phyloP scores from a whole-genome alignment of 2,888 invertebrate species.

The Drosophila pegasa region DNA sequence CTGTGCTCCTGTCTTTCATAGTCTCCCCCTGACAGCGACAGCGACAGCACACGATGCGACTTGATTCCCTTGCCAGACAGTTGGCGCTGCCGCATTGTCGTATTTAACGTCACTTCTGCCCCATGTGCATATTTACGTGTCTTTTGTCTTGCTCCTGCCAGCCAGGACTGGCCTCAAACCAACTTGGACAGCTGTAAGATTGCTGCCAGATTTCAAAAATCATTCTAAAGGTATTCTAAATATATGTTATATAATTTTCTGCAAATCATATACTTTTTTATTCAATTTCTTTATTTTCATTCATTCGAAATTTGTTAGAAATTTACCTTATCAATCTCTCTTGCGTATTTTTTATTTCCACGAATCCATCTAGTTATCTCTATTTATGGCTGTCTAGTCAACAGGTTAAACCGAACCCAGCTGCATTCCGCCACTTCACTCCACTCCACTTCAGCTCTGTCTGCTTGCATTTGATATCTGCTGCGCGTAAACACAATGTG shows the following conservation, averaged over 20 bases:
- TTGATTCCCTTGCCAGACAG: conserved; percentile 12
- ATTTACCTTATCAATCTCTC: not conserved
- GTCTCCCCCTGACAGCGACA: conserved; percentile 20
- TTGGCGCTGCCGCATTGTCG: conserved; percentile 12
- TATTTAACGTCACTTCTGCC: conserved; percentile 27
- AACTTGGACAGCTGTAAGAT: conserved; percentile 1
- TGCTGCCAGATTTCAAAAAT: not conserved
- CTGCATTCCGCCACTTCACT: conserved; percentile 15
- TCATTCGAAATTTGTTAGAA: not conserved
- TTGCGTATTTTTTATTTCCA: not conserved
- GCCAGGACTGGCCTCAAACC: not conserved
- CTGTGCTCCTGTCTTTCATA: conserved; percentile 13
- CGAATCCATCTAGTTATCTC: not conserved
- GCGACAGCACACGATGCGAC: conserved; percentile 10
- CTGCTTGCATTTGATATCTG: conserved; percentile 1
- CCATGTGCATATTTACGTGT: conserved; percentile 21
- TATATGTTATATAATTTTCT: not conserved
- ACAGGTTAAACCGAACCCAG: conserved; percentile 6
- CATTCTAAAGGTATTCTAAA: not conserved
- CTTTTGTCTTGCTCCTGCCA: conserved; percentile 15
- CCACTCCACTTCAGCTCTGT: not conserved
- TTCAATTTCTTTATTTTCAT: not conserved
- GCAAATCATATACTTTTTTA: not conserved
- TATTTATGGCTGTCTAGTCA: conserved; percentile 1
- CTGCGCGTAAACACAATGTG: conserved; percentile 11